Base-by-base conservation (phyloP, 2,113 vertebrate genomes). In the Probosciger aterrimus region DNA sequence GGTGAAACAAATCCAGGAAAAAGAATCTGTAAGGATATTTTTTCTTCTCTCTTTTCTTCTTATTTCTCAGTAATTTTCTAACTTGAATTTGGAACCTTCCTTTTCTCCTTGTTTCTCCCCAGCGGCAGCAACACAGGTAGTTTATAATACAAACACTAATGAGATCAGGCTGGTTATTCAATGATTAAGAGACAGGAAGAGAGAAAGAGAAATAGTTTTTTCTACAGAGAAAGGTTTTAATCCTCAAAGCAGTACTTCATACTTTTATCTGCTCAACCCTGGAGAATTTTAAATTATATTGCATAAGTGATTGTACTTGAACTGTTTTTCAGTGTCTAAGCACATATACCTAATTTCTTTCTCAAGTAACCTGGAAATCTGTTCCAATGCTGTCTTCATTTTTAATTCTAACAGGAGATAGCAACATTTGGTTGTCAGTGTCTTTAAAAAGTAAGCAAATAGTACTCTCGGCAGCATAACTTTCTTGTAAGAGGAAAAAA, bases 401-500 rank as follows among this genome's bases (percentile, higher is more conserved):
- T 60, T 79, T 23, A 47, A 43, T 68, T 82, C 76, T 70, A 78
- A 65, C 27, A 70, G 33, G 24, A 78, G 73, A 88, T 8, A 80
- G 35, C 33, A 57, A 41, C 73, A 71, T 57, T 90, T 94, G 59
- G 37, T 44, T 82, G 62, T 33, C 76, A 75, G n/a, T 5, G 17
- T 37, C 88, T 86, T 74, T 78, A 92, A 94, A 86, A 3, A 86
- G 55, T 31, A 96, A 69, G 88, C 46, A 88, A 91, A 94, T n/a
- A 59, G 28, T n/a, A 70, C 4, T 75, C 44, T 86, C 68, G 77
- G 55, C 82, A 78, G 63, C 14, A 17, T 46, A 76, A 47, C 37
- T 78, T 81, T 44, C 64, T 18, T 55, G 20, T n/a, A 73, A 89
- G 18, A 9, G 27, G 31, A 44, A 64, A 71, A 55, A 77, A 68